Evolutionary conservation across 2,888 invertebrate species (phyloP).

Genomic region (Anaspis maculata): DNA sequence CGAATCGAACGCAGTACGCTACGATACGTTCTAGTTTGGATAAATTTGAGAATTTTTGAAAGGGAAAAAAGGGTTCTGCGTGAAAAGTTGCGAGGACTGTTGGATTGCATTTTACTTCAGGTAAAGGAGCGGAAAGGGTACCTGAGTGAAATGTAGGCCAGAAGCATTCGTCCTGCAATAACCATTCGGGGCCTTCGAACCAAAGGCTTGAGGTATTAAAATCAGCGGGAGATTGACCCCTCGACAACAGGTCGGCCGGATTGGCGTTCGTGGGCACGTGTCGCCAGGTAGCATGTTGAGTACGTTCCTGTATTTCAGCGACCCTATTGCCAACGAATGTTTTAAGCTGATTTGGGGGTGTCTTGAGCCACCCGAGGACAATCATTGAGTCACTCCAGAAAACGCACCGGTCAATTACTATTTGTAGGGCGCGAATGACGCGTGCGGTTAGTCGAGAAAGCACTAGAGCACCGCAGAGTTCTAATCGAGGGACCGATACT

Average conservation of each 20-base stretch:
- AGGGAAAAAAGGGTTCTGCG: no score
- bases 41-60: no score
- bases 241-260: not conserved
- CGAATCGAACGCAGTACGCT: no score
- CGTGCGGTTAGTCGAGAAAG: not conserved
- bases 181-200: not conserved
- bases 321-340: not conserved
- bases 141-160: not conserved
- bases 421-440: not conserved
- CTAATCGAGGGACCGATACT: constrained; percentile 1
- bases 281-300: not conserved
- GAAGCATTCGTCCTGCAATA: not conserved
- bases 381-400: no score
- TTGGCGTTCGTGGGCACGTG: not conserved
- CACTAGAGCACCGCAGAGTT: not conserved
- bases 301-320: not conserved
- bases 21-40: no score
- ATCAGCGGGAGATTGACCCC: not conserved
- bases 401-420: not conserved
- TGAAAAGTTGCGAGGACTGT: no score
- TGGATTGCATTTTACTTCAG: no score
- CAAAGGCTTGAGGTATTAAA: not conserved
- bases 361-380: no score
- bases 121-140: no score
- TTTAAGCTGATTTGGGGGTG: not conserved